Conservation (phyloP, 1,140 invertebrate genomes). For the Dendrolimus kikuchii region DNA sequence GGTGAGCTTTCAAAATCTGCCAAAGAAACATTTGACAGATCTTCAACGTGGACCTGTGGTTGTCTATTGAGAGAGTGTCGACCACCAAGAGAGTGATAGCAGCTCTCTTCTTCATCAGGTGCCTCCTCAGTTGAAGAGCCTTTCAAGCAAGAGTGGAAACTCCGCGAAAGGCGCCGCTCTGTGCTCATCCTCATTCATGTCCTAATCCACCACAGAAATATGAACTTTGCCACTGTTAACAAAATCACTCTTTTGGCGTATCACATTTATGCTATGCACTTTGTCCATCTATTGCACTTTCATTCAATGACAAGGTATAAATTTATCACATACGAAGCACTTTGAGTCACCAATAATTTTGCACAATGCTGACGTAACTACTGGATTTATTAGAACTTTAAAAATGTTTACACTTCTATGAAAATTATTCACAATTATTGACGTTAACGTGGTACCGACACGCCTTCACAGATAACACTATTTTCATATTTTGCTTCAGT, state of each 20-base stretch:
- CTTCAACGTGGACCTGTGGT: slow-evolving; percentile 57
- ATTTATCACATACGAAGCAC: slow-evolving; percentile 1
- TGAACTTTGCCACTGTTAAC: slow-evolving; percentile 14
- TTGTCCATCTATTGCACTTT: slow-evolving; percentile 5
- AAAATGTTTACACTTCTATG: slow-evolving; percentile 6
- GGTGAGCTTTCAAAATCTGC: slow-evolving; percentile 53
- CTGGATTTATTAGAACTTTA: neutral
- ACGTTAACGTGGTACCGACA: slow-evolving; percentile 14
- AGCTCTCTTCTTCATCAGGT: slow-evolving; percentile 59
- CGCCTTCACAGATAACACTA: slow-evolving; percentile 27
- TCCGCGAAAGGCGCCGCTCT: slow-evolving; percentile 76
- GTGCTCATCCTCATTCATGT: slow-evolving; percentile 75
- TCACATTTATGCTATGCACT: slow-evolving; percentile 5
- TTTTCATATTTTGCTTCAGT: slow-evolving; percentile 28
- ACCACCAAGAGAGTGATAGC: slow-evolving; percentile 61
- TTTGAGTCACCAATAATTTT: neutral
- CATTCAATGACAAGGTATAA: neutral
- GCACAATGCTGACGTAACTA: slow-evolving; percentile 1
- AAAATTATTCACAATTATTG: neutral
- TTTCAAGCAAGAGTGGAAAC: slow-evolving; percentile 78
- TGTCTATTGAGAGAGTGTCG: slow-evolving; percentile 53
- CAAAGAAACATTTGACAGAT: slow-evolving; percentile 51
- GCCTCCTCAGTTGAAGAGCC: slow-evolving; percentile 76
- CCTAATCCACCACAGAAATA: slow-evolving; percentile 34
- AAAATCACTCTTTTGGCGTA: neutral